Percentiles rank a stretch among this genome's conserved stretches.
phyloP scores from a whole-genome alignment of 2,888 invertebrate species.

The Parnassius orleans region DNA sequence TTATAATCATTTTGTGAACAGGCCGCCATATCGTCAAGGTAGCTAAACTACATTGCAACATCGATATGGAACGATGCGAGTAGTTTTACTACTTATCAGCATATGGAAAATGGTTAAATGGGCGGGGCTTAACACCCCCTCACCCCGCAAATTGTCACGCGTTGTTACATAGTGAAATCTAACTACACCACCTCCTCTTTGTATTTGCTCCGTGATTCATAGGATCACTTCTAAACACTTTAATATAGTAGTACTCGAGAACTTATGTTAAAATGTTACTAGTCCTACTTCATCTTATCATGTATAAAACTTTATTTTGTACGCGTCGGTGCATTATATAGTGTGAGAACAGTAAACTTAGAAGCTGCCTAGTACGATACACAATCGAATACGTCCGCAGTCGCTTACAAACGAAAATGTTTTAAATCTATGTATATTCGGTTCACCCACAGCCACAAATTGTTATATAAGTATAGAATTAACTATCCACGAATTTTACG shows the following conservation, averaged over 20 bases:
- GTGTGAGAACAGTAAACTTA: slow-evolving; percentile 1
- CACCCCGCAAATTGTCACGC: too few species aligned
- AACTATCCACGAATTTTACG: slow-evolving; percentile 16
- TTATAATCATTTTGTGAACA: too few species aligned
- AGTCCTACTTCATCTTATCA: slow-evolving; percentile 16
- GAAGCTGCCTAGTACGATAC: slow-evolving; percentile 13
- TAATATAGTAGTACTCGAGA: slow-evolving; percentile 3
- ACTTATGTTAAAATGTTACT: slow-evolving; percentile 9
- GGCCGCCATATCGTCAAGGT: too few species aligned
- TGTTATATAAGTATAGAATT: slow-evolving; percentile 13
- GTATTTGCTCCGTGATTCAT: too few species aligned
- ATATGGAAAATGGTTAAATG: too few species aligned
- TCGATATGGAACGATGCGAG: too few species aligned
- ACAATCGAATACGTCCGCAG: slow-evolving; percentile 10
- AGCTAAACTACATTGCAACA: too few species aligned
- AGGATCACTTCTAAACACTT: slow-evolving; percentile 8
- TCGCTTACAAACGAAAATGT: slow-evolving; percentile 3
- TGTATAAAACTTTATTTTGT: slow-evolving; percentile 22
- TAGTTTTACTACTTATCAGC: too few species aligned
- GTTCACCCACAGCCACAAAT: slow-evolving; percentile 27
- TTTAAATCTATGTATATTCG: slow-evolving; percentile 20
- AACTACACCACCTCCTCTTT: too few species aligned
- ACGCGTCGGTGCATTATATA: slow-evolving; percentile 26
- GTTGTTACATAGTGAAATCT: too few species aligned
- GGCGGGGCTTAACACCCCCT: too few species aligned